phyloP scores from a whole-genome alignment of 1,140 invertebrate species.

The Zaprionus camerounensis region DNA sequence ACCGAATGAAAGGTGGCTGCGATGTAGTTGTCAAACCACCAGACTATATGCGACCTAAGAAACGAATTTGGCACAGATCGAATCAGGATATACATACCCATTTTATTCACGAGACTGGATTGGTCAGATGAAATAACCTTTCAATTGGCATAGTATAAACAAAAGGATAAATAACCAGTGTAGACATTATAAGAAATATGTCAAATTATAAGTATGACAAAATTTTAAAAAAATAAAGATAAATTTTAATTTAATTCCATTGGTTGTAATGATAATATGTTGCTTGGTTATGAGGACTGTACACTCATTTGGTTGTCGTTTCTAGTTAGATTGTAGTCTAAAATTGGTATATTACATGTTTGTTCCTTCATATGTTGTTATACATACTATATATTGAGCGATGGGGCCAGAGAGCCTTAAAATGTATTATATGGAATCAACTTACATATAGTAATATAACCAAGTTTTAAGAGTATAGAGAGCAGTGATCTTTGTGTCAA shows the following conservation, averaged over 20 bases:
- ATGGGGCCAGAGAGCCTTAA: too few species aligned
- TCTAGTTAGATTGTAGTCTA: too few species aligned
- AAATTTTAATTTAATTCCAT: too few species aligned
- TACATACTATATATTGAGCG: too few species aligned
- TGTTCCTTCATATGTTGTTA: too few species aligned
- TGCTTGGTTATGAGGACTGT: too few species aligned
- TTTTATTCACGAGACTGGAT: background rate
- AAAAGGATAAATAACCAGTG: background rate
- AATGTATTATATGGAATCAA: too few species aligned
- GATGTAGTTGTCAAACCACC: background rate
- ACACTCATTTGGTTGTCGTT: too few species aligned
- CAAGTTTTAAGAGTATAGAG: background rate
- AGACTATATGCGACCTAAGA: background rate
- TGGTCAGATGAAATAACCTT: background rate
- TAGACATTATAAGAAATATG: background rate
- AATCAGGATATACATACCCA: background rate
- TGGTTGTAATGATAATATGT: too few species aligned
- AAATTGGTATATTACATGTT: too few species aligned
- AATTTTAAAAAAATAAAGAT: background rate
- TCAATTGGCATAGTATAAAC: background rate
- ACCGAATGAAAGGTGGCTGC: conserved; percentile 20
- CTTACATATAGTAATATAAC: too few species aligned
- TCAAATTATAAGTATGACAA: background rate
- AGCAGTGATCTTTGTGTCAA: background rate
- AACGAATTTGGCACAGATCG: conserved; percentile 26